Conservation (phyloP, 2,888 invertebrate species). For the Limnephilus lunatus region DNA sequence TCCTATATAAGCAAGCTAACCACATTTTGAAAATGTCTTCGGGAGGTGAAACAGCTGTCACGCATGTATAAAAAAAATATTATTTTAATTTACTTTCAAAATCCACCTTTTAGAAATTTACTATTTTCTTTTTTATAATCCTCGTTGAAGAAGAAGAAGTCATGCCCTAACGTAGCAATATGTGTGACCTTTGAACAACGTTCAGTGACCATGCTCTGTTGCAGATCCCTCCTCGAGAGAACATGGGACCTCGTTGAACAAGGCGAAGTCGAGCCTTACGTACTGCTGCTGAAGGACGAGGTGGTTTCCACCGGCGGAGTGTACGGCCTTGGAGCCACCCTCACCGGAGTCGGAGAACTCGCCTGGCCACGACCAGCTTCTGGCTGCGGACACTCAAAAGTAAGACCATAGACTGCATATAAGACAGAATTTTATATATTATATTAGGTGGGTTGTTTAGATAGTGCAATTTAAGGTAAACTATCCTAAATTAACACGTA, state of each 20-base stretch:
- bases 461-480: too few species aligned
- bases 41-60: too few species aligned
- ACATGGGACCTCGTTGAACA: slow-evolving; percentile 63
- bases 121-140: neutral
- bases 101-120: neutral
- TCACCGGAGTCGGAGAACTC: slow-evolving; percentile 63
- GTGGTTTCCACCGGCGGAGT: slow-evolving; percentile 30
- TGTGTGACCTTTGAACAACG: neutral
- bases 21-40: too few species aligned
- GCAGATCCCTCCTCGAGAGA: slow-evolving; percentile 47
- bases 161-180: neutral
- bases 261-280: slow-evolving; percentile 59
- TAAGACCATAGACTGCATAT: neutral
- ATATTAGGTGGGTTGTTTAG: too few species aligned
- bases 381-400: slow-evolving; percentile 63
- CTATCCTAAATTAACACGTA: too few species aligned
- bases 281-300: slow-evolving; percentile 58
- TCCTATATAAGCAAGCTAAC: too few species aligned
- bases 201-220: neutral
- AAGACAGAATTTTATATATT: too few species aligned
- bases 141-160: too few species aligned
- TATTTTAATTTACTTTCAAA: neutral
- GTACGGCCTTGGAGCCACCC: slow-evolving; percentile 61
- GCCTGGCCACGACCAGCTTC: slow-evolving; percentile 64
- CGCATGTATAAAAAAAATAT: neutral